Evolutionary conservation across 1,140 invertebrate genomes (phyloP).

Genomic region (Patella vulgata): DNA sequence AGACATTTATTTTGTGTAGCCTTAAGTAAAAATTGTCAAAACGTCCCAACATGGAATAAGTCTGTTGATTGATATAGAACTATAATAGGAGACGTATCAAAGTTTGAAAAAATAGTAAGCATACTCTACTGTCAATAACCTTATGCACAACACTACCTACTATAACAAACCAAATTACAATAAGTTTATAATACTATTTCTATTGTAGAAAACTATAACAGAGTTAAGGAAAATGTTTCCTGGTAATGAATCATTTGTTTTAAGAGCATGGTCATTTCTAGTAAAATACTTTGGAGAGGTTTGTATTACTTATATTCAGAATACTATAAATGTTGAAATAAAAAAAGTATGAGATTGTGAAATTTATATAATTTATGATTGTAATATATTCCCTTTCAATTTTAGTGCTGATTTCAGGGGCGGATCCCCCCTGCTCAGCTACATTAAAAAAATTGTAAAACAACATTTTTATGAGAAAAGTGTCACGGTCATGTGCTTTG

Average conservation of each 20-base stretch:
- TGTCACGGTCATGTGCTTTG: too few relatives aligned
- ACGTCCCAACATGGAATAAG: too few relatives aligned
- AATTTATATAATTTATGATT: neutral
- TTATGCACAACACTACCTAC: too few relatives aligned
- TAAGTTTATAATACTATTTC: constrained; percentile 9
- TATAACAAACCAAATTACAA: too few relatives aligned
- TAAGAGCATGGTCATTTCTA: constrained; percentile 47
- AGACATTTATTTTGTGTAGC: too few relatives aligned
- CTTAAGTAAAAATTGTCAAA: too few relatives aligned
- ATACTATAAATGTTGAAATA: neutral
- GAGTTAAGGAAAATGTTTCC: constrained; percentile 46
- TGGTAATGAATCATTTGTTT: constrained; percentile 36
- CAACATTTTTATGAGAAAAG: too few relatives aligned
- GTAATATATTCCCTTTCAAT: neutral
- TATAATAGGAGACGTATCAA: too few relatives aligned
- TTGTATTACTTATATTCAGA: constrained; percentile 4
- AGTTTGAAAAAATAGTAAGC: too few relatives aligned
- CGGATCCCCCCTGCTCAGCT: neutral
- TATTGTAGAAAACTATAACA: constrained; percentile 40
- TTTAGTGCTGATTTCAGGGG: neutral
- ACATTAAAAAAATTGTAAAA: too few relatives aligned
- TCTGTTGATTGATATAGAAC: too few relatives aligned
- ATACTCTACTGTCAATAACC: too few relatives aligned
- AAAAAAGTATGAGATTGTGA: neutral
- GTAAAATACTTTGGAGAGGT: constrained; percentile 55